Evolutionary conservation across 1,140 invertebrate species (phyloP), one percentile per base, ranked within the genome.

Genomic region (Centruroides sculpturatus): DNA sequence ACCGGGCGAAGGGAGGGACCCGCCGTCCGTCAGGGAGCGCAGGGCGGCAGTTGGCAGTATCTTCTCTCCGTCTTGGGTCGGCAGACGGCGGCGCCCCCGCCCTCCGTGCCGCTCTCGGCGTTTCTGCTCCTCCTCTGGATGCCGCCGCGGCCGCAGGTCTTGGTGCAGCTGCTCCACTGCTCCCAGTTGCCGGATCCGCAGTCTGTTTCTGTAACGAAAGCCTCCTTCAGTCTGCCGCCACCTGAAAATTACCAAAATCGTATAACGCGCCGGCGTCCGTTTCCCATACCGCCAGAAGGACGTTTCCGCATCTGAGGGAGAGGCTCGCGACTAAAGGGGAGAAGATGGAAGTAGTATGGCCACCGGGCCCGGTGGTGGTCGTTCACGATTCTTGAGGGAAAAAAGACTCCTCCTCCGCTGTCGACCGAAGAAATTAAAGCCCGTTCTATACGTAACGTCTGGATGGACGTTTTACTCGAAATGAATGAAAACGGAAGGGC

Each of bases 121-220:
- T 69, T 69, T 56, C 72, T 57, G 4, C 56, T 61, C 36, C 71
- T 65, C 35, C 69, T 67, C 47, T 69, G 69, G 9, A 57, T 56
- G 50, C 71, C 69, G 53, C 84, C 85, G 5, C 70, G 65, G 3
- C 85, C 86, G 69, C 89, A 92, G 46, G 79, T 79, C 0, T 36
- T 13, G 9, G 78, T 86, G 69, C 89, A 92, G 0, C 79, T 70
- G 8, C 81, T 78, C 88, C 88, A 92, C 23, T 78, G 73, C 10
- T 80, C 80, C 86, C 86, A 91, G 51, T 79, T 76, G 1, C 81
- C 80, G 12, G 87, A 76, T 63, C 81, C 72, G 66, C 88, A 91
- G 59, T 73, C 69, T 11, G 71, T 60, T 3, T 62, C 56, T 13
- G 59, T 61, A 9, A 9, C 23, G 10, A 10, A 35, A 35, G 8